phyloP scores from a whole-genome alignment of 2,113 vertebrate genomes.

The Aptenodytes patagonicus region DNA sequence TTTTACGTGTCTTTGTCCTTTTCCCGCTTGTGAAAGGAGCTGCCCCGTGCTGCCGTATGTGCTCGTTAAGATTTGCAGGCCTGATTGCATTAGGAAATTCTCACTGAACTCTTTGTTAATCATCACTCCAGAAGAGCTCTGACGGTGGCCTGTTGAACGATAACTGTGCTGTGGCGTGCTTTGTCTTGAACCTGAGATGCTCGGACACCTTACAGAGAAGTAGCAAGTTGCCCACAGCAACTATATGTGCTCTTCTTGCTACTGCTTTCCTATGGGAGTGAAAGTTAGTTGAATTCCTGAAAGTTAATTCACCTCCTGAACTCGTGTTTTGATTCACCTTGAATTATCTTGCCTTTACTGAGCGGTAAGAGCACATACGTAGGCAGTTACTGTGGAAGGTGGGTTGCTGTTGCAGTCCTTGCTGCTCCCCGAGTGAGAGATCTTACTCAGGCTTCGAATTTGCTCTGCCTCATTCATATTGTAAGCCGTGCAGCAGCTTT shows the following conservation, averaged over 20 bases:
- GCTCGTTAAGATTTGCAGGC: background rate
- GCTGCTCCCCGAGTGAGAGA: background rate
- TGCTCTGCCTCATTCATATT: background rate
- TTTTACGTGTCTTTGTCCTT: background rate
- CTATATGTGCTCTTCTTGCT: fast-evolving
- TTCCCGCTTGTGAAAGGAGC: background rate
- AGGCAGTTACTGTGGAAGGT: background rate
- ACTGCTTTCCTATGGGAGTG: background rate
- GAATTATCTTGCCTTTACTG: background rate
- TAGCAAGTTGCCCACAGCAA: background rate
- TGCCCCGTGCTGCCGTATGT: fast-evolving
- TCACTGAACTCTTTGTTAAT: background rate
- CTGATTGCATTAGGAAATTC: background rate
- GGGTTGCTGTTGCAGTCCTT: background rate
- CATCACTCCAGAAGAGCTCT: background rate
- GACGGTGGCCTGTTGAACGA: fast-evolving
- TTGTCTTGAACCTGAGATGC: background rate
- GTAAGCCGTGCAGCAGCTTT: background rate
- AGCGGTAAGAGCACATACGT: fast-evolving
- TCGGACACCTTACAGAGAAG: background rate
- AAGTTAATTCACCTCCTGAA: background rate
- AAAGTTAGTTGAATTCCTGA: background rate
- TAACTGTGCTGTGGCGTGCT: fast-evolving
- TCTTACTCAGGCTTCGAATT: background rate
- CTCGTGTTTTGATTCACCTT: background rate